Conservation (phyloP, 2,888 invertebrate species). For the Patella depressa region DNA sequence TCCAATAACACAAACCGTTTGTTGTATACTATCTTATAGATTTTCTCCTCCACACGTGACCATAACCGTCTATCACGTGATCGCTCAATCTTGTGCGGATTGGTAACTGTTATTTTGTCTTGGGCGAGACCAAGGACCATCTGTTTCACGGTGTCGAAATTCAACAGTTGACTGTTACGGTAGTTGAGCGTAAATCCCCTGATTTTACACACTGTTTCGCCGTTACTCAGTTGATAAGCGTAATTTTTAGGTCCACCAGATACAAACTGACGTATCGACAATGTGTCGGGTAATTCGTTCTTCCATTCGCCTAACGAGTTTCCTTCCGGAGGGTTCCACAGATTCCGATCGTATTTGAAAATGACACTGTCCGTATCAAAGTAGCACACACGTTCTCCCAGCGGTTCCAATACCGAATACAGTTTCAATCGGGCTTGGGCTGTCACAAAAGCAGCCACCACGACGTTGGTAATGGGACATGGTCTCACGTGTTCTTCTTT, state of each 20-base stretch:
- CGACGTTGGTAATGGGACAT: neutral
- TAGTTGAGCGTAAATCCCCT: neutral
- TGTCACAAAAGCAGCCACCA: neutral
- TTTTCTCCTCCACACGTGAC: neutral
- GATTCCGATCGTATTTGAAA: neutral
- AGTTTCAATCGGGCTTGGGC: neutral
- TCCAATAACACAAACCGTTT: neutral
- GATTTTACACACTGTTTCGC: neutral
- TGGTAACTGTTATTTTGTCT: neutral
- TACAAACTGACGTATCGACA: neutral
- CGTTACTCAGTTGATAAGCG: slow-evolving; percentile 2
- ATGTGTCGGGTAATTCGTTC: neutral
- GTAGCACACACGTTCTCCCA: neutral
- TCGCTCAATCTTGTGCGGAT: neutral
- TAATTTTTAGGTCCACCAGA: slow-evolving; percentile 1
- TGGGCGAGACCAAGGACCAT: neutral
- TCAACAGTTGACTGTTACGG: neutral
- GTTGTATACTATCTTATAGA: slow-evolving; percentile 1
- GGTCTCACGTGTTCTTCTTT: neutral
- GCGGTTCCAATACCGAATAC: neutral
- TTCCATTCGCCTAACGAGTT: neutral
- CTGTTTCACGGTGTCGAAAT: slow-evolving; percentile 2
- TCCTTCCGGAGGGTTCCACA: neutral
- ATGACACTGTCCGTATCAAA: neutral
- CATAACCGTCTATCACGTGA: neutral